Evolutionary conservation across 1,140 invertebrate genomes (phyloP).

Genomic region (Drosophila bocqueti): DNA sequence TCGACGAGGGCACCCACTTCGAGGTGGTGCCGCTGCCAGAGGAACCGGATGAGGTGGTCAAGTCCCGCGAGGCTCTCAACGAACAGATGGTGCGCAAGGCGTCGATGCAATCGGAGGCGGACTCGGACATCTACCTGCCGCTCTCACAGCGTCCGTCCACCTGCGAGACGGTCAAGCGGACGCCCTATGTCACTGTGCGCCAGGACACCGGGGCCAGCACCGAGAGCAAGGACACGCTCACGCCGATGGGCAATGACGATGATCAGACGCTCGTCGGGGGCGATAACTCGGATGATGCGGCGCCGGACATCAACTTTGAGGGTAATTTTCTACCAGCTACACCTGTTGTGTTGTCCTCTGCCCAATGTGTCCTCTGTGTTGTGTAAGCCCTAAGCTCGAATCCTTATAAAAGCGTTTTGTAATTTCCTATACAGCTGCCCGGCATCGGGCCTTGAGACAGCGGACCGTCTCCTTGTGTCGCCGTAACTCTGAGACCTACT

Average conservation of each 20-base stretch:
- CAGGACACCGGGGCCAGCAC: constrained; percentile 84
- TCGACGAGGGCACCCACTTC: constrained; percentile 87
- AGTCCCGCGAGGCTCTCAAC: constrained; percentile 77
- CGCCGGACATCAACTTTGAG: constrained; percentile 80
- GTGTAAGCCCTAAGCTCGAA: background rate
- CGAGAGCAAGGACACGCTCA: constrained; percentile 84
- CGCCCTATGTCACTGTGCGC: constrained; percentile 80
- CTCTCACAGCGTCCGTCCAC: constrained; percentile 77
- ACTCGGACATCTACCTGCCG: constrained; percentile 80
- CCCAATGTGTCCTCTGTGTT: constrained; percentile 4
- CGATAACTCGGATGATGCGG: constrained; percentile 78
- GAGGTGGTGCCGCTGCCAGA: constrained; percentile 86
- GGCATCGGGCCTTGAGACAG: constrained; percentile 86
- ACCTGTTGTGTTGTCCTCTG: constrained; percentile 5
- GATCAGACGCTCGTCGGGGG: constrained; percentile 77
- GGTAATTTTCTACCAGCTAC: constrained; percentile 60
- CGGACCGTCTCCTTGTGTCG: constrained; percentile 88
- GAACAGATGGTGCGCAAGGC: constrained; percentile 76
- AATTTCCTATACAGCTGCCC: constrained; percentile 71
- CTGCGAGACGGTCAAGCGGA: constrained; percentile 79
- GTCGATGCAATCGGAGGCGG: constrained; percentile 84
- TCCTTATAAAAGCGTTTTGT: constrained; percentile 22
- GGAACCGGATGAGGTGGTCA: constrained; percentile 85
- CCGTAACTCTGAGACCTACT: constrained; percentile 86
- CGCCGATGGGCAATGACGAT: constrained; percentile 82